Evolutionary conservation across 2,797 vertebrate species (phyloP).

Genomic region (Microctenopoma stevenorrisi): DNA sequence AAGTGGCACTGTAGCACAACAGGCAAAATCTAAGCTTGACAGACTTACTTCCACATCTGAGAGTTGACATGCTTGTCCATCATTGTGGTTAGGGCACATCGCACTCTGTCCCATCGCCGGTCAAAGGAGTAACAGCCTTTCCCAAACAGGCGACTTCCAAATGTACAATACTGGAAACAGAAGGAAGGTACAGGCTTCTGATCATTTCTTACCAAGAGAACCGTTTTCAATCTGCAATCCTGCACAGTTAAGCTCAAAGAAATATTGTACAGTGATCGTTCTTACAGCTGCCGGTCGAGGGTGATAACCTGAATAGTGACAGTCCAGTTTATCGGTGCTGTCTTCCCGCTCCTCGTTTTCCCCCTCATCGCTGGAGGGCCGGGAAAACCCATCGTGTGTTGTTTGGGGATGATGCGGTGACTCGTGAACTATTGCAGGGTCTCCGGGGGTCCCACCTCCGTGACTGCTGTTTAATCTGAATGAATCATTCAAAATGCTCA

Average conservation of each 20-base stretch:
- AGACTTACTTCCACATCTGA: slow-evolving; percentile 98
- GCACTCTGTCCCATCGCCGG: slow-evolving; percentile 94
- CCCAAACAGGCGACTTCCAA: slow-evolving; percentile 96
- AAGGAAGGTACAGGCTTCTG: not conserved
- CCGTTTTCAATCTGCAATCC: not conserved
- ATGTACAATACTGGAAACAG: slow-evolving; percentile 92
- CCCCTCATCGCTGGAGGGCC: slow-evolving; percentile 97
- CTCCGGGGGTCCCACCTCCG: slow-evolving; percentile 86
- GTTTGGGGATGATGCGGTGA: slow-evolving; percentile 88
- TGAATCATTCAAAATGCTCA: not conserved
- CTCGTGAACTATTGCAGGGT: slow-evolving; percentile 88
- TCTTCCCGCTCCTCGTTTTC: slow-evolving; percentile 98
- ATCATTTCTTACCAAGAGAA: not conserved
- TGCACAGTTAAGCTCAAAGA: not conserved
- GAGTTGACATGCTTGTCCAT: slow-evolving; percentile 98
- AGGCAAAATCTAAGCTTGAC: not conserved
- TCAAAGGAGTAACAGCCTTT: slow-evolving; percentile 95
- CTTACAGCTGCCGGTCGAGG: slow-evolving; percentile 98
- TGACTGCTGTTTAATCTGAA: slow-evolving; percentile 91
- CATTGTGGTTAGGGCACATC: slow-evolving; percentile 93
- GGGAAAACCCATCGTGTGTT: slow-evolving; percentile 87
- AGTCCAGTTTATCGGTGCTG: slow-evolving; percentile 95
- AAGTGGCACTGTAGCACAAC: no score
- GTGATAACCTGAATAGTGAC: slow-evolving; percentile 99
- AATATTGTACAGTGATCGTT: slow-evolving; percentile 33